phyloP scores from a whole-genome alignment of 2,113 vertebrate genomes.

The Tylochromis polylepis region DNA sequence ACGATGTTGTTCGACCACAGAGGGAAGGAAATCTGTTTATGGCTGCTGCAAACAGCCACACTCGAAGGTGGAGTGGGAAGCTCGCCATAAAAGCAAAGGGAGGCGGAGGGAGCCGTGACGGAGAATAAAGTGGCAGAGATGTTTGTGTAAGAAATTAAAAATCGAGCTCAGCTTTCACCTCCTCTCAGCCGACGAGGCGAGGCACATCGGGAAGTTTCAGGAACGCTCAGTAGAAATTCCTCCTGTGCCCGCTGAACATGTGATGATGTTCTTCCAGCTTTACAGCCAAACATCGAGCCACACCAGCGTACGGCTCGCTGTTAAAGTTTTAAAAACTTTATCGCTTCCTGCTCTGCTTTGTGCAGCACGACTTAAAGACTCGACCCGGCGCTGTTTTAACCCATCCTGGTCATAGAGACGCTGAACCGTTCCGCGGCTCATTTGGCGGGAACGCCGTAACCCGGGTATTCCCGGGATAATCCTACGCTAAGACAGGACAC shows the following conservation, averaged over 20 bases:
- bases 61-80: not conserved
- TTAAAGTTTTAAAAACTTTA: not conserved
- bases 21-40: not conserved
- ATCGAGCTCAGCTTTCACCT: not conserved
- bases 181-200: not conserved
- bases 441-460: not conserved
- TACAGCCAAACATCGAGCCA: not conserved
- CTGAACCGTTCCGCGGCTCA: too few species aligned
- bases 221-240: too few species aligned
- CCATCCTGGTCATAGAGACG: too few species aligned
- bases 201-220: not conserved
- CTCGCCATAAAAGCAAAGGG: not conserved
- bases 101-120: not conserved
- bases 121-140: not conserved
- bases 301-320: rapidly evolving
- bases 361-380: not conserved
- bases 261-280: not conserved
- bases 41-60: not conserved
- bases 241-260: not conserved
- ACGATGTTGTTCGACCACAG: not conserved
- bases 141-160: not conserved
- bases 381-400: too few species aligned
- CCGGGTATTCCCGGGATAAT: not conserved
- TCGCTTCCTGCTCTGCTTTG: not conserved
- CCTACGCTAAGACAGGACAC: not conserved